A percentile compares a stretch with the other conserved stretches of the same genome.
Evolutionary conservation across 2,797 vertebrate genomes (phyloP).

Genomic region (Discoglossus pictus): DNA sequence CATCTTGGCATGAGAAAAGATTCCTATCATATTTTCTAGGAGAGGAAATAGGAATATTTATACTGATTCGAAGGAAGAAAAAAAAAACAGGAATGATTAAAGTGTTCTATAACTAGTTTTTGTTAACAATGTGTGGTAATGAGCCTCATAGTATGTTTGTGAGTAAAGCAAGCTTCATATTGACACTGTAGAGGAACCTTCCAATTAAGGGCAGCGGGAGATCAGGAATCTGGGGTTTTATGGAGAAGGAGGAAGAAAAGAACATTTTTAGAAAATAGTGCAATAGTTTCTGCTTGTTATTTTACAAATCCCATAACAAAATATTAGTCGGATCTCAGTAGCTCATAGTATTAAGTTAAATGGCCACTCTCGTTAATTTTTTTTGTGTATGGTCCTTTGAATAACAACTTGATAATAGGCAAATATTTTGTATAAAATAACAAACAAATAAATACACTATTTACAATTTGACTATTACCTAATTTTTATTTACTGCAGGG

Average conservation of each 20-base stretch:
- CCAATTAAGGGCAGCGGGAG: conserved; percentile 14
- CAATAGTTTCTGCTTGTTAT: conserved; percentile 3
- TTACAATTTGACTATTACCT: too few species aligned
- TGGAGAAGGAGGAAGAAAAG: too few species aligned
- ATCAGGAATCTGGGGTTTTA: not conserved
- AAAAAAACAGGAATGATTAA: conserved; percentile 22
- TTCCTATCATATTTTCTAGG: conserved; percentile 33
- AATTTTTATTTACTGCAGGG: too few species aligned
- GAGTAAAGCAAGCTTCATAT: not conserved
- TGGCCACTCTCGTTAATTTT: too few species aligned
- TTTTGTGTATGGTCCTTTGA: too few species aligned
- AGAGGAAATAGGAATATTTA: conserved; percentile 27
- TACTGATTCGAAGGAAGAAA: conserved; percentile 13
- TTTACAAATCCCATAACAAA: conserved; percentile 9
- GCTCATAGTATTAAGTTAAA: too few species aligned
- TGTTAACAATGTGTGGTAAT: conserved; percentile 12
- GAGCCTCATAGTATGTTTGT: not conserved
- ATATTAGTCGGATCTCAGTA: too few species aligned
- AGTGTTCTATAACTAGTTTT: not conserved
- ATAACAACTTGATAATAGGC: too few species aligned
- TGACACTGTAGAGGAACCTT: not conserved
- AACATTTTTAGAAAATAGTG: too few species aligned
- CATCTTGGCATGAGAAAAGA: conserved; percentile 27
- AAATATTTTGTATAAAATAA: too few species aligned
- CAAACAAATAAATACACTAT: too few species aligned